phyloP scores from a whole-genome alignment of 2,113 vertebrate genomes.

The Sula dactylatra region DNA sequence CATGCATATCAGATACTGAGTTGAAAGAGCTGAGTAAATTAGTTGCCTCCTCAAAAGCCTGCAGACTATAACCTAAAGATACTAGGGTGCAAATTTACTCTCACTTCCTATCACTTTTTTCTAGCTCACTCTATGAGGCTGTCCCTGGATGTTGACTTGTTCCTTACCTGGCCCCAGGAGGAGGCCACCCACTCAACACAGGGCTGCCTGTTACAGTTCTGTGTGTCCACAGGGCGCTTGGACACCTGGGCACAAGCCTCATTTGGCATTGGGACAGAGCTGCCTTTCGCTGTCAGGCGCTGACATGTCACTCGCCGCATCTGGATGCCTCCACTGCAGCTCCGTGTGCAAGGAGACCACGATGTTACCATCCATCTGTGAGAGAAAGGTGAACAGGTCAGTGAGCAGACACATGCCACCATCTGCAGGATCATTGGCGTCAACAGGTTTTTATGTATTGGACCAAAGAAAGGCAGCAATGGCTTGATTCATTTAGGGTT shows the following conservation, averaged over 20 bases:
- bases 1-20: not conserved
- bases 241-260: slow-evolving; percentile 70
- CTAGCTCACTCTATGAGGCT: not conserved
- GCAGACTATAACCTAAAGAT: not conserved
- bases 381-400: not conserved
- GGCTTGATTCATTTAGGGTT: not conserved
- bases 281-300: slow-evolving; percentile 72
- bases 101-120: not conserved
- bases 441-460: not conserved
- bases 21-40: not conserved
- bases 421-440: not conserved
- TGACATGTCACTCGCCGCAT: slow-evolving; percentile 84
- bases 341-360: slow-evolving; percentile 87
- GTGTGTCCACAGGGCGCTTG: slow-evolving; percentile 81
- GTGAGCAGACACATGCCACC: fast-evolving
- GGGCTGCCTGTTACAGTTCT: slow-evolving; percentile 81
- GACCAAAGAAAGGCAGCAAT: not conserved
- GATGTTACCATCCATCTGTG: slow-evolving; percentile 87
- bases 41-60: not conserved
- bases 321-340: slow-evolving; percentile 87
- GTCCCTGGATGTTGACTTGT: not conserved
- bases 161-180: slow-evolving; percentile 86
- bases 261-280: slow-evolving; percentile 62
- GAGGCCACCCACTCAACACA: slow-evolving; percentile 85
- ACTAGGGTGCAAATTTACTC: not conserved